phyloP scores from a whole-genome alignment of 2,888 invertebrate species.

The Hymenopus coronatus region DNA sequence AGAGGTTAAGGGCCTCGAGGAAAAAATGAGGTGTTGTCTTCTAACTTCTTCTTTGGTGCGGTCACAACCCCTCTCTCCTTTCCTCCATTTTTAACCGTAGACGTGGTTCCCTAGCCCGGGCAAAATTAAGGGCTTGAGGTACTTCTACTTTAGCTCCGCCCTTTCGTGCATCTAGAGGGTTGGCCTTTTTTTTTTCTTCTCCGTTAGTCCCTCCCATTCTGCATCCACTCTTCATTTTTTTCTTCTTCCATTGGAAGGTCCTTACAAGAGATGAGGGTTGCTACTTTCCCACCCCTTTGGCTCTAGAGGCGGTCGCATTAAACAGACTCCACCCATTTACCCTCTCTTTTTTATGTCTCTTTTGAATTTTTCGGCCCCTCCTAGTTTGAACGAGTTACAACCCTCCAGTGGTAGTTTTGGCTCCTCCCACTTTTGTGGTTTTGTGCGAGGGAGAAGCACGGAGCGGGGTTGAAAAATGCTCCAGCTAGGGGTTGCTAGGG shows the following conservation, averaged over 20 bases:
- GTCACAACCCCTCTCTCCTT: not conserved
- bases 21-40: slow-evolving; percentile 29
- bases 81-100: slow-evolving; percentile 13
- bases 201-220: not conserved
- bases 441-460: not conserved
- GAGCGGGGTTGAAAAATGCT: slow-evolving; percentile 10
- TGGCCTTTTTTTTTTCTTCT: slow-evolving; percentile 15
- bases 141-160: not conserved
- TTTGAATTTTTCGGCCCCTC: slow-evolving; percentile 33
- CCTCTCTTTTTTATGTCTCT: slow-evolving; percentile 24
- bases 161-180: not conserved
- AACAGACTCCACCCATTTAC: slow-evolving; percentile 26
- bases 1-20: slow-evolving; percentile 19
- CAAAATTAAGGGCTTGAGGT: not conserved
- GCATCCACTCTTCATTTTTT: slow-evolving; percentile 26
- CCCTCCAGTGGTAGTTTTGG: not conserved
- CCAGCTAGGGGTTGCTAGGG: not conserved
- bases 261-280: not conserved
- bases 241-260: slow-evolving; percentile 24
- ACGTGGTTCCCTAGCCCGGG: not conserved
- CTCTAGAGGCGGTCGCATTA: slow-evolving; percentile 25
- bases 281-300: slow-evolving; percentile 20
- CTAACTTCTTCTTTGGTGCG: slow-evolving; percentile 17
- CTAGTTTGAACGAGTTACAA: not conserved
- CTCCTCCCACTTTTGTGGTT: slow-evolving; percentile 15